A percentile compares a stretch with the other conserved stretches of the same genome.
Evolutionary conservation across 1,140 invertebrate species (phyloP).

Genomic region (Meloidogyne floridensis): DNA sequence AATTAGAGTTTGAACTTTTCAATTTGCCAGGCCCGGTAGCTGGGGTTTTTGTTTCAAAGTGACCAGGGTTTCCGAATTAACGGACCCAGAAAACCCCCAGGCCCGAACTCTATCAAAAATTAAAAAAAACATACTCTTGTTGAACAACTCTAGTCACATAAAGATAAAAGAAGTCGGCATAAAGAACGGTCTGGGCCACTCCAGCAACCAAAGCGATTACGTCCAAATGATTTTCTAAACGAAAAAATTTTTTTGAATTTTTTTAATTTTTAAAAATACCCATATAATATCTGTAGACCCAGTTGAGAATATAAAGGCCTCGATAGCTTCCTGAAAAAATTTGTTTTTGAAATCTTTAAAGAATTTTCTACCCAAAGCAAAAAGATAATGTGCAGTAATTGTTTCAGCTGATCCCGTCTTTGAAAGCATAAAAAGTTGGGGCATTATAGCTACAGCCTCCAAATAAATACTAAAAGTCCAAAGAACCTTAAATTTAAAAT

Average conservation of each 20-base stretch:
- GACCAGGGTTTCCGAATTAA: too few species aligned
- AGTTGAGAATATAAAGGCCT: conserved; percentile 93
- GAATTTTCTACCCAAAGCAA: conserved; percentile 78
- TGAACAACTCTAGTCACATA: conserved; percentile 88
- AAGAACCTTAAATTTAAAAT: conserved; percentile 73
- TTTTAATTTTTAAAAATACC: conserved; percentile 71
- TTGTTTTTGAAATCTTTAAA: background rate
- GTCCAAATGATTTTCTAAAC: background rate
- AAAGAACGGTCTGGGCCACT: conserved; percentile 85
- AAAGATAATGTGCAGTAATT: conserved; percentile 98
- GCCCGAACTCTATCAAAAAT: conserved; percentile 21
- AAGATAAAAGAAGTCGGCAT: conserved; percentile 99
- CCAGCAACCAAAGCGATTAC: background rate
- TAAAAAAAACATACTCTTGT: conserved; percentile 50
- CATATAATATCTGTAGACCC: conserved; percentile 92
- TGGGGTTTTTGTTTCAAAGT: too few species aligned
- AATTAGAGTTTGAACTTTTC: too few species aligned
- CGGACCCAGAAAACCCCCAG: too few species aligned
- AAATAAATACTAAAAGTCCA: conserved; percentile 99
- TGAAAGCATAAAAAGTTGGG: conserved; percentile 95
- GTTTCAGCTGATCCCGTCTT: conserved; percentile 99
- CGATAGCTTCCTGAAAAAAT: conserved; percentile 73
- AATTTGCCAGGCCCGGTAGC: too few species aligned
- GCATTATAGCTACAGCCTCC: conserved; percentile 95
- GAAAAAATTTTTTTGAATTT: background rate